Percentiles rank a stretch among this genome's conserved stretches.
phyloP scores from a whole-genome alignment of 2,113 vertebrate genomes.

The Phoxinus phoxinus region DNA sequence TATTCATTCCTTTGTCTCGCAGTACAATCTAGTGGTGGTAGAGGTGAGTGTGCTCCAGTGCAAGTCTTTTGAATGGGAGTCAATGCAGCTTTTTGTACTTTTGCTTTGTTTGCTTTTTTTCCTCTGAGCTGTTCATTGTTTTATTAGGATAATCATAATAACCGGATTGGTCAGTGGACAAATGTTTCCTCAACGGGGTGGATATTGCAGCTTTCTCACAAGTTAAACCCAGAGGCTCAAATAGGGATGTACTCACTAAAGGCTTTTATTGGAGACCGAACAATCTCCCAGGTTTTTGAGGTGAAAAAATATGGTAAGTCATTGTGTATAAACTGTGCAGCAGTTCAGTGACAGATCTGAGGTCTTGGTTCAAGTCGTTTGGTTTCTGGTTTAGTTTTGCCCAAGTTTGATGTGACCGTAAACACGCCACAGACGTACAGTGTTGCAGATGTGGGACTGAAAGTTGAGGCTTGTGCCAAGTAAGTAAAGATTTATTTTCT shows the following conservation, averaged over 20 bases:
- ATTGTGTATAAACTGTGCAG: neutral
- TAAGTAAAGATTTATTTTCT: conserved; percentile 49
- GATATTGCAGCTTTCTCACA: too few species aligned
- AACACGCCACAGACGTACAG: conserved; percentile 40
- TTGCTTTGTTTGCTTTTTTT: too few species aligned
- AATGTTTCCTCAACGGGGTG: too few species aligned
- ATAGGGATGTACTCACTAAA: too few species aligned
- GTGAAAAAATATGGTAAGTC: conserved; percentile 68
- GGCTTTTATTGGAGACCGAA: too few species aligned
- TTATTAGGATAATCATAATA: too few species aligned
- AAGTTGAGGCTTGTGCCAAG: conserved; percentile 65
- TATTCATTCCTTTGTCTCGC: too few species aligned
- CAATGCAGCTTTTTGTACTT: too few species aligned
- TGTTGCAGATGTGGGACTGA: conserved; percentile 53
- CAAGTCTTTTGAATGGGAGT: neutral
- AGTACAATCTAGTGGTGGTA: neutral
- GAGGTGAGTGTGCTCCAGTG: neutral
- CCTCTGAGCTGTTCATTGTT: too few species aligned
- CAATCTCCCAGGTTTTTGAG: too few species aligned
- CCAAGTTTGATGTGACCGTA: conserved; percentile 68
- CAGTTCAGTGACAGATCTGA: neutral
- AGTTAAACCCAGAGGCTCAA: too few species aligned
- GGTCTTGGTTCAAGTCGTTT: neutral
- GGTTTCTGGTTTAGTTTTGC: conserved; percentile 63
- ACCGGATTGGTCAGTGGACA: too few species aligned